A percentile compares a stretch with the other conserved stretches of the same genome.
Conservation (phyloP, 2,888 invertebrate genomes). For the Rotaria macrura region DNA sequence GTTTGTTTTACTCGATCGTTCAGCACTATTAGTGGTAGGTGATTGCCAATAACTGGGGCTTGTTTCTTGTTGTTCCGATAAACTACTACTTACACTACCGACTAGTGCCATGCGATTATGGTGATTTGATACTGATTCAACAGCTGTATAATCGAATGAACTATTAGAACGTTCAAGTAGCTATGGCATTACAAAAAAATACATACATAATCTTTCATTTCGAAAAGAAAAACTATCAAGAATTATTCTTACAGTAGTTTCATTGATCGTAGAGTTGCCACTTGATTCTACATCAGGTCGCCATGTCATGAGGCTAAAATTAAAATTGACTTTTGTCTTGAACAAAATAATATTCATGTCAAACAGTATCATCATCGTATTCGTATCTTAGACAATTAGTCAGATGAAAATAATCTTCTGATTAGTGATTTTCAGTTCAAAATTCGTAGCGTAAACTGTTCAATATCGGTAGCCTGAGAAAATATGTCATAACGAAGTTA, state of each 20-base stretch:
- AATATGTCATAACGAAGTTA: too few relatives aligned
- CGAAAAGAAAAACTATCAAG: background rate
- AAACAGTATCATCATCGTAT: too few relatives aligned
- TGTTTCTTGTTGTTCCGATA: background rate
- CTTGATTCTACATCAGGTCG: background rate
- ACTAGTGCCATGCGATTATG: background rate
- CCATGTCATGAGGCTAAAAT: background rate
- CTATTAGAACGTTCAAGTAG: background rate
- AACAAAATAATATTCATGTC: too few relatives aligned
- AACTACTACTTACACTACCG: conserved; percentile 1
- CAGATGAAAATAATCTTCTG: too few relatives aligned
- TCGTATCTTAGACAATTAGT: too few relatives aligned
- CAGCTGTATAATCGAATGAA: background rate
- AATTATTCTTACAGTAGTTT: background rate
- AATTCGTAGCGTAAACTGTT: too few relatives aligned
- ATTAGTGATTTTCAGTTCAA: too few relatives aligned
- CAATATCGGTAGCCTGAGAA: too few relatives aligned
- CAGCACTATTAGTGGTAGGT: background rate
- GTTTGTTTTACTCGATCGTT: background rate
- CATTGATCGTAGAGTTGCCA: background rate
- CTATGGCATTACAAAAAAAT: background rate
- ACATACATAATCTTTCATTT: background rate
- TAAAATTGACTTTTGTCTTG: background rate
- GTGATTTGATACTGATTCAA: background rate
- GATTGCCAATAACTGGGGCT: background rate